Conservation (phyloP, 2,888 invertebrate species). For the Meloe dianella region DNA sequence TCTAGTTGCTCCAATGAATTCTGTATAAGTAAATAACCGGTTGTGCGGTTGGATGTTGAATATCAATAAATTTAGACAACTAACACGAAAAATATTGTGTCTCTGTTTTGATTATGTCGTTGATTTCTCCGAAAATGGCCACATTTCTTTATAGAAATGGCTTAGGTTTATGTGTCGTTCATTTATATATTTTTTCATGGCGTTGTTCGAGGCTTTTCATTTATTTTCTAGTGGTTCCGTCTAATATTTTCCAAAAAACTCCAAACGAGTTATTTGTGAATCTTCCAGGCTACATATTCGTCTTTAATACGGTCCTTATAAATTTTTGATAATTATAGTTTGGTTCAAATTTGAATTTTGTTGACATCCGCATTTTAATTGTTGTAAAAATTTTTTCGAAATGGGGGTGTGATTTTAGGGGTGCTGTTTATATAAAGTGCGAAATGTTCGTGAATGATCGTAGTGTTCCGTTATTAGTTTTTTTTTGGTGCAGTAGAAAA, state of each 20-base stretch:
- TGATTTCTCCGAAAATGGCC: not conserved
- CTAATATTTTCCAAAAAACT: slow-evolving; percentile 8
- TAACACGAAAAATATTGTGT: not conserved
- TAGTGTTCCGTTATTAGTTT: too few species aligned
- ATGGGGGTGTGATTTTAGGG: slow-evolving; percentile 5
- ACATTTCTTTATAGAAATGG: not conserved
- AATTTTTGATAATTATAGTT: too few species aligned
- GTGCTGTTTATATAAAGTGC: not conserved
- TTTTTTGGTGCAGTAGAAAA: slow-evolving; percentile 51
- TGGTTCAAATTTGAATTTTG: too few species aligned
- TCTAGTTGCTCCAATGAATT: too few species aligned
- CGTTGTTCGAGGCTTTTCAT: not conserved
- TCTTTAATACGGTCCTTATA: slow-evolving; percentile 25
- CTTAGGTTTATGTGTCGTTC: not conserved
- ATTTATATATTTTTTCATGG: not conserved
- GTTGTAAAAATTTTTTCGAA: not conserved
- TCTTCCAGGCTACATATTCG: slow-evolving; percentile 29
- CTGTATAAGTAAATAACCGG: not conserved
- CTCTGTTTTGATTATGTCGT: too few species aligned
- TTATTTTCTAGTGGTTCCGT: not conserved
- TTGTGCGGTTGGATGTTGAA: slow-evolving; percentile 4
- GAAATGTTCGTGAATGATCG: slow-evolving; percentile 18
- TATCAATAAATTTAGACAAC: slow-evolving; percentile 6
- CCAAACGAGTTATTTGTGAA: slow-evolving; percentile 30
- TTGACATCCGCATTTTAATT: too few species aligned